A percentile compares a stretch with the other conserved stretches of the same genome.
Evolutionary conservation across 2,797 vertebrate genomes (phyloP).

Genomic region (Labroides dimidiatus): DNA sequence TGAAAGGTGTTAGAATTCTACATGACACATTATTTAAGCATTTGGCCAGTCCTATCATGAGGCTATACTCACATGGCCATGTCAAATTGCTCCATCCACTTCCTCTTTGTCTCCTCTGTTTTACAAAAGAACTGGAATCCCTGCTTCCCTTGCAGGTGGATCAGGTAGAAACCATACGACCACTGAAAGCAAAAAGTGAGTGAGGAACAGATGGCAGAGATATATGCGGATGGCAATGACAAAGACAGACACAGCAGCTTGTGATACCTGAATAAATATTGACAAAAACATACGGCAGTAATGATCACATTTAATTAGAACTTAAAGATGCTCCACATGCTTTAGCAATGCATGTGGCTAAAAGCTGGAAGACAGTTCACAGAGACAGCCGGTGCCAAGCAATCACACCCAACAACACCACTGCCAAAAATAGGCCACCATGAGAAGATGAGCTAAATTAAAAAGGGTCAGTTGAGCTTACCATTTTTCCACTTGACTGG

Average conservation of each 20-base stretch:
- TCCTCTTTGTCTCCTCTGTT: slow-evolving; percentile 97
- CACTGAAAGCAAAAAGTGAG: slow-evolving; percentile 84
- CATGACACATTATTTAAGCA: background rate
- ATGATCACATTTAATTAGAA: slow-evolving; percentile 12
- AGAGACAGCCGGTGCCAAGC: slow-evolving; percentile 50
- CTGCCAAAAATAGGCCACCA: slow-evolving; percentile 48
- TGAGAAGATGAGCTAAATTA: slow-evolving; percentile 69
- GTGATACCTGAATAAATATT: slow-evolving; percentile 21
- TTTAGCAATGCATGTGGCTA: slow-evolving; percentile 50
- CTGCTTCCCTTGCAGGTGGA: slow-evolving; percentile 97
- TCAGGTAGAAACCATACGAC: slow-evolving; percentile 98
- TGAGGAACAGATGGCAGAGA: slow-evolving; percentile 41
- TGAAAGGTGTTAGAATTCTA: no score
- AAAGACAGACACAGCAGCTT: slow-evolving; percentile 20
- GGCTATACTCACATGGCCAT: slow-evolving; percentile 95
- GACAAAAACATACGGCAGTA: slow-evolving; percentile 6
- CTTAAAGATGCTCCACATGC: slow-evolving; percentile 54
- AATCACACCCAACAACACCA: slow-evolving; percentile 50
- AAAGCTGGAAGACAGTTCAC: slow-evolving; percentile 43
- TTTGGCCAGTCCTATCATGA: background rate
- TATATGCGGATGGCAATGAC: slow-evolving; percentile 31
- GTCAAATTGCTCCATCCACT: slow-evolving; percentile 99
- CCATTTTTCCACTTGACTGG: slow-evolving; percentile 99
- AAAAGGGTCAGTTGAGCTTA: slow-evolving; percentile 85
- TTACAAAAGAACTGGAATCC: slow-evolving; percentile 99